These are phyloP conservation scores for Spea bombifrons DNA, from an alignment of 2,113 vertebrate genomes.

Conservation along the genomic window DNA sequence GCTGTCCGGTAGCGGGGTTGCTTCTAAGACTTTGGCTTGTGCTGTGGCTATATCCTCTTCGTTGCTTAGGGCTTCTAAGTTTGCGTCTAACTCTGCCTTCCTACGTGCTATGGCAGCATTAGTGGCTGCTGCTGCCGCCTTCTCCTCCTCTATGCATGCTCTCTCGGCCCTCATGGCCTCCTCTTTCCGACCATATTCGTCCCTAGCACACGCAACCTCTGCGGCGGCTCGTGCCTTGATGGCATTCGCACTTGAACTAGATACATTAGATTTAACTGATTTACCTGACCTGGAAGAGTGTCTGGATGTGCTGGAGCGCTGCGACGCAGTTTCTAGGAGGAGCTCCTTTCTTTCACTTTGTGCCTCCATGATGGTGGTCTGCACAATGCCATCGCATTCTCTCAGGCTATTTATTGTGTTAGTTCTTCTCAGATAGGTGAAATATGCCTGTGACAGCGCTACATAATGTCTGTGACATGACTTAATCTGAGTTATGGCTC, in stretches of 20 bases:
- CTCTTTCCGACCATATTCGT: not conserved
- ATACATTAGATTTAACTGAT: not conserved
- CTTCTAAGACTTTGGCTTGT: not conserved
- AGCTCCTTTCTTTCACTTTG: conserved; percentile 8
- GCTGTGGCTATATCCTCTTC: not conserved
- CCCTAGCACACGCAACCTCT: not conserved
- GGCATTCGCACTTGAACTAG: not conserved
- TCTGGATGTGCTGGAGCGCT: not conserved
- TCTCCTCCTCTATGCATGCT: not conserved
- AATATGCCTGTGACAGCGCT: not conserved
- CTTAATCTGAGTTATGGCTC: not conserved
- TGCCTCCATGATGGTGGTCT: not conserved
- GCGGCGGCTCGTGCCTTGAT: not conserved
- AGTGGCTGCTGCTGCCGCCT: not conserved
- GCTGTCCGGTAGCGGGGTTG: not conserved
- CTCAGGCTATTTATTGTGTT: not conserved
- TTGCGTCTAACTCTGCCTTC: not conserved
- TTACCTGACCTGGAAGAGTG: not conserved
- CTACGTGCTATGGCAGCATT: not conserved
- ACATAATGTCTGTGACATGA: not conserved
- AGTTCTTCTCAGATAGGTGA: not conserved
- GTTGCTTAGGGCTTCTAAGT: not conserved
- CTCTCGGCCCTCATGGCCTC: not conserved
- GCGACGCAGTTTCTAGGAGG: not conserved
- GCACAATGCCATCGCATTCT: not conserved